Evolutionary conservation across 1,140 invertebrate genomes (phyloP).

Genomic region (Leptinotarsa undecemlineata): DNA sequence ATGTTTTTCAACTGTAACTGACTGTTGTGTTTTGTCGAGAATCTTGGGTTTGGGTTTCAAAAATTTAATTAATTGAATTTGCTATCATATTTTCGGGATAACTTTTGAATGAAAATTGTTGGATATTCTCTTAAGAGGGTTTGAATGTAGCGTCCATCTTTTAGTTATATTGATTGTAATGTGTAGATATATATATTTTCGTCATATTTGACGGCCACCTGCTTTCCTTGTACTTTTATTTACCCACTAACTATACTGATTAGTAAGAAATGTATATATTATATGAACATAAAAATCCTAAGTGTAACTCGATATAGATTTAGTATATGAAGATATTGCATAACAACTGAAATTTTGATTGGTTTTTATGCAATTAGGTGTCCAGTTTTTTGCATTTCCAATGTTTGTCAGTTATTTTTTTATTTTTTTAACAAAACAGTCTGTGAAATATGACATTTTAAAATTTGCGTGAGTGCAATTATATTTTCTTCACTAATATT

Average conservation of each 20-base stretch:
- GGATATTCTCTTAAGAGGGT: neutral
- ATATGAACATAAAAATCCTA: slow-evolving; percentile 23
- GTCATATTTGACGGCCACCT: neutral
- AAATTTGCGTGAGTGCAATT: slow-evolving; percentile 33
- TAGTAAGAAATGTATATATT: slow-evolving; percentile 27
- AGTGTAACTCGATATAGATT: slow-evolving; percentile 23
- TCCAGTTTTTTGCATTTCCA: slow-evolving; percentile 48
- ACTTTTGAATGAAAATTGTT: neutral
- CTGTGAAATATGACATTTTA: slow-evolving; percentile 26
- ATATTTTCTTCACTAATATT: neutral
- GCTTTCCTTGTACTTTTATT: neutral
- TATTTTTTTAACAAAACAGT: slow-evolving; percentile 29
- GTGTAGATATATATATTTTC: slow-evolving; percentile 25
- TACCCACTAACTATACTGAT: slow-evolving; percentile 13
- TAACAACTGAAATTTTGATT: slow-evolving; percentile 22
- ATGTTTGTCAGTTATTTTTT: slow-evolving; percentile 35
- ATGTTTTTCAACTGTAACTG: neutral
- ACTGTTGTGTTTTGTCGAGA: neutral
- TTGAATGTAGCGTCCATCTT: slow-evolving; percentile 37
- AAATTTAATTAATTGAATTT: neutral
- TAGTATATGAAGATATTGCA: slow-evolving; percentile 20
- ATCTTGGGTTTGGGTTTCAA: neutral
- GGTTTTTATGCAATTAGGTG: slow-evolving; percentile 21
- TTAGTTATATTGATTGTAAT: slow-evolving; percentile 21
- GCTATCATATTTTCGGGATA: neutral